A percentile compares a stretch with the other conserved stretches of the same genome.
Evolutionary conservation across 2,888 invertebrate species (phyloP).

Genomic region (Macrosiphum euphorbiae): DNA sequence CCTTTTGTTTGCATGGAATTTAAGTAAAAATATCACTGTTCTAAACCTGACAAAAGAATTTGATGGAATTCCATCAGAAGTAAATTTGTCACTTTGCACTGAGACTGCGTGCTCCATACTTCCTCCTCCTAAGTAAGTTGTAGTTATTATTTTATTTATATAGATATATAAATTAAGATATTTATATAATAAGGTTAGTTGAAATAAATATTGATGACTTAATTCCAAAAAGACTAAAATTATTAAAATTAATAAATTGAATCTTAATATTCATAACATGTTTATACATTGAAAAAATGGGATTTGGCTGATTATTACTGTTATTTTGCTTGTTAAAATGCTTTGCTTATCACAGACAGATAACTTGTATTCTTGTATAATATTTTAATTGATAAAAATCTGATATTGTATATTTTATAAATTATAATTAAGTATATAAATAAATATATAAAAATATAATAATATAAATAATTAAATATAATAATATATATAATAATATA

Average conservation of each 20-base stretch:
- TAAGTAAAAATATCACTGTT: conserved; percentile 50
- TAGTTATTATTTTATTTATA: neutral
- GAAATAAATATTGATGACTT: neutral
- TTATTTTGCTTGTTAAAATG: too few relatives aligned
- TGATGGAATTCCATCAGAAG: conserved; percentile 43
- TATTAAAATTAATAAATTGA: neutral
- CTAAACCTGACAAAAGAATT: conserved; percentile 15
- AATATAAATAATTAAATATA: too few relatives aligned
- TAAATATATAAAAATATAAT: too few relatives aligned
- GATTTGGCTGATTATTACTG: too few relatives aligned
- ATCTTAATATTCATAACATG: neutral
- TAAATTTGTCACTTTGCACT: conserved; percentile 52
- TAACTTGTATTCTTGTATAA: neutral
- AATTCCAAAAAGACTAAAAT: neutral
- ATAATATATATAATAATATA: too few relatives aligned
- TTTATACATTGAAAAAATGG: neutral
- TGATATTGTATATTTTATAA: neutral
- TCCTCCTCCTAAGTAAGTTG: conserved; percentile 52
- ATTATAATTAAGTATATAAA: neutral
- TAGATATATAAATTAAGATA: neutral
- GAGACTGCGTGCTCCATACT: conserved; percentile 45
- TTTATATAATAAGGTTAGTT: neutral
- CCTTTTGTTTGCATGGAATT: conserved; percentile 54
- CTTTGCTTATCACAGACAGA: neutral
- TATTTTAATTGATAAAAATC: neutral